Evolutionary conservation across 92 coral and sea anemone species (phyloP), one percentile per base, ranked within the genome.

Genomic region (Desmophyllum pertusum): DNA sequence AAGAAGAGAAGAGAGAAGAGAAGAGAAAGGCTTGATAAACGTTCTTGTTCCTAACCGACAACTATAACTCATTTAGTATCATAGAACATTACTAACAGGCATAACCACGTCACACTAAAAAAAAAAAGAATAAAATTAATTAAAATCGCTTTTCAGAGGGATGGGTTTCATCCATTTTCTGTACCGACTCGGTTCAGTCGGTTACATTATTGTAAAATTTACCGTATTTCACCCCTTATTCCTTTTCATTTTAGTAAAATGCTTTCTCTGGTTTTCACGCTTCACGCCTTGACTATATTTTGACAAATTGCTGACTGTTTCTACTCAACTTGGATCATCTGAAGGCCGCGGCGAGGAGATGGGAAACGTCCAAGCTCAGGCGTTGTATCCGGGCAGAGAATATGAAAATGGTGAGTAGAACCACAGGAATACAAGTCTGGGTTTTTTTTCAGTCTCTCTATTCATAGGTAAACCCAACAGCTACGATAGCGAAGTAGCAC

Each of bases 321-420:
- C 13, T 27, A 67, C 42, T 1, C n/a, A 38, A 9, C n/a, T 66
- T 31, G n/a, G 9, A 3, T 37, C 18, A 64, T 11, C 14, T 66
- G 19, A 10, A 38, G n/a, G 45, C n/a, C n/a, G n/a, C 4, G 73
- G 27, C 31, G 36, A 36, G 64, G 36, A 37, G 40, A 67, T 67
- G 73, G 73, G 73, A 37, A 67, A 67, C 42, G 27, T 43, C 0
- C 45, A 67, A 21, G 25, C 73, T 67, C 42, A 67, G 73, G 23
- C 4, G 27, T 4, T 67, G 73, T 67, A 17, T 67, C 45, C 73
- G 3, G 27, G 25, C 9, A 33, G 42, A 10, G 45, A 65, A 2
- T 36, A 15, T 11, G 70, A 37, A 67, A 67, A 67, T 15, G 73
- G 73, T 67, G 73, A 67, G 71, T 35, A 66, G 30, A 50, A 6